phyloP scores from a whole-genome alignment of 2,888 invertebrate species.

The Cephus runcator region DNA sequence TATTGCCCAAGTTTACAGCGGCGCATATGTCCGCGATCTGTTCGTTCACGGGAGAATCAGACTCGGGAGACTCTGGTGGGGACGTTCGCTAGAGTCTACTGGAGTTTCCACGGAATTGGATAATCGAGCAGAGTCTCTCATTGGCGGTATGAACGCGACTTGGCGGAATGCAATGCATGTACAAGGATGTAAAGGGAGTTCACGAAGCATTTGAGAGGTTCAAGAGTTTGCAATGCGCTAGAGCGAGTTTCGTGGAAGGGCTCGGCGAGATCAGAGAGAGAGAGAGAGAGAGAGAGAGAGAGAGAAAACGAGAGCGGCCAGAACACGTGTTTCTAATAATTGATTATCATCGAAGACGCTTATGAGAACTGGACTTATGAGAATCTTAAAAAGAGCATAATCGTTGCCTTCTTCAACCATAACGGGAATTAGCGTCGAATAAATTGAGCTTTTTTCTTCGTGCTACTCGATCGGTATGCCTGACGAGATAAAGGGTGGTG shows the following conservation, averaged over 20 bases:
- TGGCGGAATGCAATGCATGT: too few relatives aligned
- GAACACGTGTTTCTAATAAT: constrained; percentile 60
- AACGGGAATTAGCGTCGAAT: background rate
- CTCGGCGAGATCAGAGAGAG: constrained; percentile 54
- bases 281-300: constrained; percentile 31
- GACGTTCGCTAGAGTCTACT: too few relatives aligned
- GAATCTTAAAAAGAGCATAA: constrained; percentile 54
- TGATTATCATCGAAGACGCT: constrained; percentile 54
- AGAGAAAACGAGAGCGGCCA: background rate
- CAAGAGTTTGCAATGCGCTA: constrained; percentile 31
- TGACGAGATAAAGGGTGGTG: background rate
- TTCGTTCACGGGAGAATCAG: constrained; percentile 8
- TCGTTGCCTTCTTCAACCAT: constrained; percentile 47
- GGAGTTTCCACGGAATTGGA: too few relatives aligned
- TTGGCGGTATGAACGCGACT: too few relatives aligned
- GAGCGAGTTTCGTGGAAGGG: constrained; percentile 49
- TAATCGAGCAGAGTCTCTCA: too few relatives aligned
- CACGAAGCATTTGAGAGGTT: too few relatives aligned
- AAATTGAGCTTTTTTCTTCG: background rate
- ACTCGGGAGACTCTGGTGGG: too few relatives aligned
- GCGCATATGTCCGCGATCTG: constrained; percentile 24
- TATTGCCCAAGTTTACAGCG: constrained; percentile 58
- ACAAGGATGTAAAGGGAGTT: too few relatives aligned
- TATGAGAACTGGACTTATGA: constrained; percentile 46
- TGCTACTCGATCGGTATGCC: background rate